Evolutionary conservation across 2,113 vertebrate genomes (phyloP), one percentile per base, ranked within the genome.

Genomic region (Ramphastos sulfuratus): DNA sequence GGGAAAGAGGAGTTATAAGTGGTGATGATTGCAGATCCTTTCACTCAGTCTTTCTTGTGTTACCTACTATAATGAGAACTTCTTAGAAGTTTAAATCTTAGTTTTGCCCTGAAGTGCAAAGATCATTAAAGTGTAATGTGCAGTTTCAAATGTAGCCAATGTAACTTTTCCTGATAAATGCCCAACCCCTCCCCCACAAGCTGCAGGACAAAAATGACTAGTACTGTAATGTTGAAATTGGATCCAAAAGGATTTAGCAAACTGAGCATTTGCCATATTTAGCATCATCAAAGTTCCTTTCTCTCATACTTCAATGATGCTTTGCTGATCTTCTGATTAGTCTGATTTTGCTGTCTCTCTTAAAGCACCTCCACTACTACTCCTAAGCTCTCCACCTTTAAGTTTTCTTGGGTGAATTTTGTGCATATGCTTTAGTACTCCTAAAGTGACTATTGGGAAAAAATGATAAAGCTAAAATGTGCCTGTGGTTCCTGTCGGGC

Each of bases 171-270:
- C 89, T 79, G 76, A 77, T 87, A 95, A 96, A 90, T 90, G 82
- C 82, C 70, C 7, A 30, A 61, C 73, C 94, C 85, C 48, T 78
- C 69, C 78, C 64, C 89, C 78, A 74, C 42, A 86, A 80, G 52
- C 52, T 35, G 87, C 72, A 89, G 87, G 92, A 85, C 74, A 96
- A 92, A 95, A 97, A 96, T 90, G 76, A 90, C 92, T 93, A 95
- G 83, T 92, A 95, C 84, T 69, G 85, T 92, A 91, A 95, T 58
- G 91, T 77, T 98, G 98, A 98, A 98, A 98, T 97, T 97, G 97
- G 98, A 98, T 98, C 97, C 96, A 96, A 96, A 97, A 96, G 97
- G 93, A 98, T 98, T 98, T 98, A 98, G 98, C 98, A 97, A 97
- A 98, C 98, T 93, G 97, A 97, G 96, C 96, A 95, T 98, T 98